Evolutionary conservation across 2,797 vertebrate genomes (phyloP).

Genomic region (Scolopax rusticola): DNA sequence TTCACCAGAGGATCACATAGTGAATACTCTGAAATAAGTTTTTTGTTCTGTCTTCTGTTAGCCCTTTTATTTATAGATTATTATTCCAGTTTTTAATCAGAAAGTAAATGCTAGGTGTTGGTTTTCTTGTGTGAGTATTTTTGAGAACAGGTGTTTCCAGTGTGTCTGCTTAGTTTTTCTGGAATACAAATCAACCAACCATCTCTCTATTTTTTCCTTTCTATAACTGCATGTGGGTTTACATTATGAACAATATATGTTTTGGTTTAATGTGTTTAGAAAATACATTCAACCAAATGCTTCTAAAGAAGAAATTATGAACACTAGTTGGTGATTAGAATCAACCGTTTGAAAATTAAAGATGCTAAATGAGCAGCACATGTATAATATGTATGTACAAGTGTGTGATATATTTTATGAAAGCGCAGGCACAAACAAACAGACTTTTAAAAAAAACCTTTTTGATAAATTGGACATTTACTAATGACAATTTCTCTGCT

Average conservation of each 20-base stretch:
- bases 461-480: not conserved
- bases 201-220: conserved; percentile 1
- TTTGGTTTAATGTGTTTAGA: not conserved
- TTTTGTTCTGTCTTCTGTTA: conserved; percentile 19
- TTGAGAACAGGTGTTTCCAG: not conserved
- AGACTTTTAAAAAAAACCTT: not conserved
- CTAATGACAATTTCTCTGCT: conserved; percentile 69
- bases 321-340: not conserved
- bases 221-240: not conserved
- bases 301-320: not conserved
- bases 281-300: not conserved
- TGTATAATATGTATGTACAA: not conserved
- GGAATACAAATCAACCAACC: not conserved
- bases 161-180: not conserved
- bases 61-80: not conserved
- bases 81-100: not conserved
- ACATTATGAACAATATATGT: not conserved
- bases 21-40: conserved; percentile 41
- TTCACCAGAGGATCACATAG: conserved; percentile 18
- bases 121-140: not conserved
- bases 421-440: not conserved
- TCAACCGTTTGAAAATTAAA: not conserved
- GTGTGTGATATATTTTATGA: not conserved
- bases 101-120: not conserved
- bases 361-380: not conserved